Evolutionary conservation across 53 echinoderm and acorn worm genomes (phyloP).

Genomic region (Luidia sarsii): DNA sequence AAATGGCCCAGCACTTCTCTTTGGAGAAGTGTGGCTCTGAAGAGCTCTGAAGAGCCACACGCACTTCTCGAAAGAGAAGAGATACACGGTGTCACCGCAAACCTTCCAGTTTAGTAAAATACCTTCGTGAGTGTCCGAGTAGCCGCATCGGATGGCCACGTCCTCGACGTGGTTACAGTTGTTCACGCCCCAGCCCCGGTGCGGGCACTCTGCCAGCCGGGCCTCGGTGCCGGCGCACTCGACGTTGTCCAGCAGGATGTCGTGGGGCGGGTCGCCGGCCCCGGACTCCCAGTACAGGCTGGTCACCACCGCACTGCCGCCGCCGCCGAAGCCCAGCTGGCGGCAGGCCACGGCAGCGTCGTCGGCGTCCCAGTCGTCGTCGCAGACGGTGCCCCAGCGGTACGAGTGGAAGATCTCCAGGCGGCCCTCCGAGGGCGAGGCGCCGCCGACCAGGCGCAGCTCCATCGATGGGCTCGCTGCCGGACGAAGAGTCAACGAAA

Average conservation of each 20-base stretch:
- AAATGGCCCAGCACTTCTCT: too few relatives aligned
- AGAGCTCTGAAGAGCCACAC: not conserved
- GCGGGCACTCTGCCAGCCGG: conserved; percentile 1
- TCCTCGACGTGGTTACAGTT: not conserved
- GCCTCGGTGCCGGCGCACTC: not conserved
- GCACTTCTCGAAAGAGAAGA: not conserved
- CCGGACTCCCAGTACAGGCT: not conserved
- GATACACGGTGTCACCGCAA: not conserved
- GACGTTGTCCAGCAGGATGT: not conserved
- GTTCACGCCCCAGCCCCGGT: not conserved
- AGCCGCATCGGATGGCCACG: conserved; percentile 15
- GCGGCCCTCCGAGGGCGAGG: not conserved
- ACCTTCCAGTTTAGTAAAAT: not conserved
- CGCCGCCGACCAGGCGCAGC: conserved; percentile 7
- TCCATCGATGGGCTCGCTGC: too few relatives aligned
- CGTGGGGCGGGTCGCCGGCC: not conserved
- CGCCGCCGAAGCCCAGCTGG: conserved; percentile 15
- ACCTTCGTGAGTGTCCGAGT: not conserved
- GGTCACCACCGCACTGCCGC: not conserved
- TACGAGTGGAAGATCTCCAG: not conserved
- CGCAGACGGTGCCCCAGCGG: conserved; percentile 12
- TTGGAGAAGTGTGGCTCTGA: too few relatives aligned
- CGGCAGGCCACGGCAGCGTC: conserved; percentile 18
- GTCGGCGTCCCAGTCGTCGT: not conserved
- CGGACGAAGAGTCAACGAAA: too few relatives aligned